Conservation (phyloP, 2,888 invertebrate species). For the Ischnura elegans region DNA sequence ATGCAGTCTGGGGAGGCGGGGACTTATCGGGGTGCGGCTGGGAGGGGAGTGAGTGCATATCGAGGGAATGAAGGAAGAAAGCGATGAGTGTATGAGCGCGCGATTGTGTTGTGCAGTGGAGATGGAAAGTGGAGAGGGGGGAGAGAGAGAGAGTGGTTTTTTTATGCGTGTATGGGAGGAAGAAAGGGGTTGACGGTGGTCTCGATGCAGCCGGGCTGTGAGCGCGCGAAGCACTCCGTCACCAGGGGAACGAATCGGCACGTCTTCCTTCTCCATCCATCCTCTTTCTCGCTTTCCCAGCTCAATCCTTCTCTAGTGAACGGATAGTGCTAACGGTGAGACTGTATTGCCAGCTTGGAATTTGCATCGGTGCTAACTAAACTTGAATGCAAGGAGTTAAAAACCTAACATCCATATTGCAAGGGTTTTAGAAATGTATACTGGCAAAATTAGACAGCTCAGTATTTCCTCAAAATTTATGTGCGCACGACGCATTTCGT, state of each 20-base stretch:
- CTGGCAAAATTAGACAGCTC: too few species aligned
- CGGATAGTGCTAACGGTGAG: not conserved
- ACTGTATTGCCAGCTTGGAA: not conserved
- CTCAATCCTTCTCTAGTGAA: not conserved
- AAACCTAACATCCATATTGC: too few species aligned
- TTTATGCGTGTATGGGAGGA: not conserved
- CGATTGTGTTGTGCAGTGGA: too few species aligned
- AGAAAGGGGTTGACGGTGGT: not conserved
- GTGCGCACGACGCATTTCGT: too few species aligned
- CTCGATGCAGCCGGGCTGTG: slow-evolving; percentile 1
- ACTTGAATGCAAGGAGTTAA: too few species aligned
- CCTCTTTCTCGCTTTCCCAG: slow-evolving; percentile 5
- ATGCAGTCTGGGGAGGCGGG: not conserved
- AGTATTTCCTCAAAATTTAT: too few species aligned
- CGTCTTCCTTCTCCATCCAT: not conserved
- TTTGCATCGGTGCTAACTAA: not conserved
- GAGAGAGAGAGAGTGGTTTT: not conserved
- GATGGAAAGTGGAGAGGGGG: not conserved
- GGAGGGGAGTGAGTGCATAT: not conserved
- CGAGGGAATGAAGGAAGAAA: too few species aligned
- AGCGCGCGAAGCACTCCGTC: not conserved
- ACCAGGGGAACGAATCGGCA: not conserved
- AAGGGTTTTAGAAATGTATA: too few species aligned
- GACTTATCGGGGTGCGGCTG: not conserved
- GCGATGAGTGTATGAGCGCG: too few species aligned